Conservation (phyloP, 2,797 vertebrate species). For the Crocidura indochinensis region DNA sequence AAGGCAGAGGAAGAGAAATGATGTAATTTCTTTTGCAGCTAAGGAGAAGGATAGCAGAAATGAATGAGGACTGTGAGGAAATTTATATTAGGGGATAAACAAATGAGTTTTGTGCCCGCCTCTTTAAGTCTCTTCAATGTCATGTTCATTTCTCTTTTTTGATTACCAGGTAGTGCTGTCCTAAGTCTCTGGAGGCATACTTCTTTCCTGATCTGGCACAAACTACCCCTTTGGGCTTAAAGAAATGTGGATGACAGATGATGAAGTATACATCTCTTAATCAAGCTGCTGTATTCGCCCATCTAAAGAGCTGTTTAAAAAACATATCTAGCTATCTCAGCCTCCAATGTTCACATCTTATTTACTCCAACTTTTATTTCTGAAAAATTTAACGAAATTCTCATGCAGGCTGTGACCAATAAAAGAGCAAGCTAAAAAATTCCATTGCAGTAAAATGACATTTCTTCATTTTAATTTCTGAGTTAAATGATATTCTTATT, state of each 20-base stretch:
- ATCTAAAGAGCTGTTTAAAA: constrained; percentile 88
- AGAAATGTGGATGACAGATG: constrained; percentile 89
- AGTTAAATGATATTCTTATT: constrained; percentile 63
- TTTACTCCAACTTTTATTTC: constrained; percentile 81
- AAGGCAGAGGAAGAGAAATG: constrained; percentile 87
- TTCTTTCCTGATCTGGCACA: constrained; percentile 85
- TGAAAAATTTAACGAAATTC: constrained; percentile 77
- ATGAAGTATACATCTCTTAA: constrained; percentile 83
- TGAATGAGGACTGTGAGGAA: constrained; percentile 85
- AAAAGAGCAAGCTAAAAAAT: constrained; percentile 25
- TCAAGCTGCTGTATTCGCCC: constrained; percentile 85
- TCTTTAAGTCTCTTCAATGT: constrained; percentile 86
- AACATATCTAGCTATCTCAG: constrained; percentile 85
- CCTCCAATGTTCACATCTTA: constrained; percentile 86
- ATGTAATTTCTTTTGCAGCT: constrained; percentile 88
- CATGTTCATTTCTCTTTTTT: constrained; percentile 86
- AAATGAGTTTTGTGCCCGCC: constrained; percentile 88
- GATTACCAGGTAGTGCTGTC: constrained; percentile 88
- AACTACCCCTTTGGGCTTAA: constrained; percentile 87
- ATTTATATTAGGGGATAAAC: constrained; percentile 88
- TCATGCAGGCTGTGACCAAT: constrained; percentile 44
- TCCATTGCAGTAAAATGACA: not conserved
- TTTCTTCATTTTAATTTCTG: constrained; percentile 50
- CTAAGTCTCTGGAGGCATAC: constrained; percentile 88
- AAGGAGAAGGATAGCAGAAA: constrained; percentile 88